These are phyloP conservation scores for Hypocryptadius cinnamomeus DNA, from an alignment of 2,113 vertebrate species.

Conservation along the genomic window DNA sequence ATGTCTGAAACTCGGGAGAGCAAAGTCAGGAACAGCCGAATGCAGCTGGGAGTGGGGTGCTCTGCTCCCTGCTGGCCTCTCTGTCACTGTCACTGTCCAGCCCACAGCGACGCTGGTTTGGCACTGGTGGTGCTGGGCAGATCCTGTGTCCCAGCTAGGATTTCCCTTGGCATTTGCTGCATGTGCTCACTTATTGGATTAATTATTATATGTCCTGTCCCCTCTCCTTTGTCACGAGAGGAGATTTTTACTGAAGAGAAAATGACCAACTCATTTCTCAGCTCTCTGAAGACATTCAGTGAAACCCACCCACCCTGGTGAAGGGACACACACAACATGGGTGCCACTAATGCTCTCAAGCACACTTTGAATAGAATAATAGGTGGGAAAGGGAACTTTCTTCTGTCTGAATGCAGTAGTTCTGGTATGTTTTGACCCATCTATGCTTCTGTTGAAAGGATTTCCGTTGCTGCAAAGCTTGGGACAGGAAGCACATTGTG, in stretches of 20 bases:
- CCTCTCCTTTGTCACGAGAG: background rate
- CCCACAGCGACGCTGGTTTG: background rate
- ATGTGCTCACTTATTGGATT: background rate
- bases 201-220: background rate
- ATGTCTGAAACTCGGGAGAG: background rate
- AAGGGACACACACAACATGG: background rate
- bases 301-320: accelerated
- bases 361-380: background rate
- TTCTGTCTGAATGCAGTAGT: background rate
- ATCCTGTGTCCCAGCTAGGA: background rate
- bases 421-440: slow-evolving; percentile 4
- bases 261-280: background rate
- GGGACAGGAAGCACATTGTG: slow-evolving; percentile 47
- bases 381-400: background rate
- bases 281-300: background rate
- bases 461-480: slow-evolving; percentile 46
- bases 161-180: background rate
- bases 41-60: background rate
- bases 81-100: background rate
- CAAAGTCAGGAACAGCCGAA: background rate
- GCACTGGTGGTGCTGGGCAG: background rate
- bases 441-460: background rate
- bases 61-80: background rate
- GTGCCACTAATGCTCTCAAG: background rate
- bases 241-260: background rate